Evolutionary conservation across 2,888 invertebrate genomes (phyloP).

Genomic region (Melinaea menophilus): DNA sequence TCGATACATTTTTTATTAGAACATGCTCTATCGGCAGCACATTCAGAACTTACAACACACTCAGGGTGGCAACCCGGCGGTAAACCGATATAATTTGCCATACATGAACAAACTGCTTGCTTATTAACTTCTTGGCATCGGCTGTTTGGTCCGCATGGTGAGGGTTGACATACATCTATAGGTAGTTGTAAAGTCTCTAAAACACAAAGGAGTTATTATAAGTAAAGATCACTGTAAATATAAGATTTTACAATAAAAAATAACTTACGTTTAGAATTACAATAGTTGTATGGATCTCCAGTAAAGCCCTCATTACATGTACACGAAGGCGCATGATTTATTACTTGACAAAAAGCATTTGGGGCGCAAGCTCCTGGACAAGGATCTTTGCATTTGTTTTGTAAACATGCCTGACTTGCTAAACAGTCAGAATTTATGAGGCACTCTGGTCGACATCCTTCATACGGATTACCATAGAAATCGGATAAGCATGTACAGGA

Average conservation of each 20-base stretch:
- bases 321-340: constrained; percentile 84
- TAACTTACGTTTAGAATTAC: constrained; percentile 77
- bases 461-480: constrained; percentile 84
- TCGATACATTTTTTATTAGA: constrained; percentile 86
- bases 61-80: constrained; percentile 88
- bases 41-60: constrained; percentile 86
- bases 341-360: constrained; percentile 85
- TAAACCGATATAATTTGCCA: constrained; percentile 82
- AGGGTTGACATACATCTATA: constrained; percentile 81
- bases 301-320: constrained; percentile 82
- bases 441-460: constrained; percentile 85
- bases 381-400: constrained; percentile 83
- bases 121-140: constrained; percentile 84
- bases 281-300: constrained; percentile 85
- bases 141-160: constrained; percentile 87
- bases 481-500: constrained; percentile 83
- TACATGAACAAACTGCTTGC: constrained; percentile 86
- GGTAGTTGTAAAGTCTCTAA: constrained; percentile 49
- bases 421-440: constrained; percentile 82
- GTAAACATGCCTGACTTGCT: constrained; percentile 81
- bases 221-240: background rate
- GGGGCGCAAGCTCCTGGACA: constrained; percentile 88
- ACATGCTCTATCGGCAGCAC: constrained; percentile 84
- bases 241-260: background rate
- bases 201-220: constrained; percentile 26